Conservation (phyloP, 2,888 invertebrate genomes). For the Platycnemis pennipes region DNA sequence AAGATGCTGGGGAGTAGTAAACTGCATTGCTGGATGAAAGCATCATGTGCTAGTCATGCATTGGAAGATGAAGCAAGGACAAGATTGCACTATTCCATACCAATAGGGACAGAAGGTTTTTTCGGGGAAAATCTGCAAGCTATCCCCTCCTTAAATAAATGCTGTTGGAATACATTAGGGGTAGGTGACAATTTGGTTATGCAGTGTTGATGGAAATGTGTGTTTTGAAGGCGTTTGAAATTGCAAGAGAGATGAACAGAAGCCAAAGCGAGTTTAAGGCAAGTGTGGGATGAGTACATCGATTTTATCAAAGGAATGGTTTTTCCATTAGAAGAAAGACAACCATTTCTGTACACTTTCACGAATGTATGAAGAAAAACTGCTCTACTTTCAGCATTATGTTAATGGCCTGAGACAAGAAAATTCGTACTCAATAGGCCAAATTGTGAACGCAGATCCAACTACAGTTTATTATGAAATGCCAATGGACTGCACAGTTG, state of each 20-base stretch:
- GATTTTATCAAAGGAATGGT: neutral
- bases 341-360: neutral
- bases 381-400: slow-evolving; percentile 14
- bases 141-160: too few relatives aligned
- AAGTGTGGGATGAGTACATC: neutral
- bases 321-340: neutral
- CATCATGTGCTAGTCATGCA: too few relatives aligned
- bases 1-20: too few relatives aligned
- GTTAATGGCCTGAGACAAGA: neutral
- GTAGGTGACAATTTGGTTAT: neutral
- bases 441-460: neutral
- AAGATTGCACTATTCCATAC: too few relatives aligned
- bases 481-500: neutral
- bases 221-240: neutral
- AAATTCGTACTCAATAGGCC: neutral
- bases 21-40: too few relatives aligned
- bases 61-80: too few relatives aligned
- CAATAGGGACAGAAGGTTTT: too few relatives aligned
- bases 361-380: slow-evolving; percentile 69
- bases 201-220: neutral
- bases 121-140: too few relatives aligned
- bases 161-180: too few relatives aligned
- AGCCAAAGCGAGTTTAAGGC: neutral
- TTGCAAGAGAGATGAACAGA: neutral
- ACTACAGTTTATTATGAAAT: too few relatives aligned